Evolutionary conservation across 2,113 vertebrate species (phyloP).

Genomic region (Malaclemys terrapin): DNA sequence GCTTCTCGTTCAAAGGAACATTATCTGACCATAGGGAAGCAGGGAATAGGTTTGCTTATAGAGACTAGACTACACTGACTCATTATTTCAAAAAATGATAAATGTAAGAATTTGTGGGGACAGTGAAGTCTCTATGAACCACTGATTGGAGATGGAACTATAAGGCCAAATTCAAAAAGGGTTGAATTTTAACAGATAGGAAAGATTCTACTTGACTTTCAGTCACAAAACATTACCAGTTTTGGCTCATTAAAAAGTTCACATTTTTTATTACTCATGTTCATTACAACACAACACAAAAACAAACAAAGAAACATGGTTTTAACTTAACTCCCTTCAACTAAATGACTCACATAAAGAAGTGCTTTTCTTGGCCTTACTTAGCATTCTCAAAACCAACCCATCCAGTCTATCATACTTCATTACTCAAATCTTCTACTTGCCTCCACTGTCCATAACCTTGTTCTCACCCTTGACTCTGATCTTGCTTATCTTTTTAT

Average conservation of each 20-base stretch:
- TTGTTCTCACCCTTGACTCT: too few species aligned
- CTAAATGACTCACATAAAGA: not conserved
- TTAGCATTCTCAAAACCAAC: too few species aligned
- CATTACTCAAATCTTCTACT: too few species aligned
- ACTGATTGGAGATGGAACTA: not conserved
- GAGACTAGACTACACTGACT: not conserved
- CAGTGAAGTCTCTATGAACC: not conserved
- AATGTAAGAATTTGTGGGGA: not conserved
- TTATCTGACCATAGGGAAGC: not conserved
- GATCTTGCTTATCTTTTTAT: too few species aligned
- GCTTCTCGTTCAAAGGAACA: too few species aligned
- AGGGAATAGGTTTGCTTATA: not conserved
- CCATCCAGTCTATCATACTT: too few species aligned
- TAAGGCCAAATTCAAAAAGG: not conserved
- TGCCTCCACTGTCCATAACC: too few species aligned
- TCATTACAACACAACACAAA: not conserved
- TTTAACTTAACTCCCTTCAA: not conserved
- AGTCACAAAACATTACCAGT: not conserved
- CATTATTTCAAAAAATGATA: not conserved
- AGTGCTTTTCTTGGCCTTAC: not conserved
- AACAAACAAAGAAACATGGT: not conserved
- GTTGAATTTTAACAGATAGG: not conserved
- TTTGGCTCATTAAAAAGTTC: not conserved
- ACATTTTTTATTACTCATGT: not conserved
- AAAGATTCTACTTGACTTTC: not conserved